phyloP scores from a whole-genome alignment of 2,113 vertebrate species.

The Penelope pileata region DNA sequence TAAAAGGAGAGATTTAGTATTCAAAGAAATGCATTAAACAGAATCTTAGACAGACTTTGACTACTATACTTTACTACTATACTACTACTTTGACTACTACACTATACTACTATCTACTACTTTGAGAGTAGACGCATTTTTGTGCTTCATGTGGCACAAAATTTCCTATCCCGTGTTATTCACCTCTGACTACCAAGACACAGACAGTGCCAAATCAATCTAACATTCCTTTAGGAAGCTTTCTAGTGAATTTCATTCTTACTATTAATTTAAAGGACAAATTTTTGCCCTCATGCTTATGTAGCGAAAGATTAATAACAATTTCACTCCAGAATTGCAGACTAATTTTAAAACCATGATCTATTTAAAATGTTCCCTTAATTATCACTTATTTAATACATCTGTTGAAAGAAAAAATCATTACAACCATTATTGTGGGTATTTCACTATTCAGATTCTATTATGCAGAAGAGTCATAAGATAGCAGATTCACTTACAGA shows the following conservation, averaged over 20 bases:
- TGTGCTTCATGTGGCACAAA: background rate
- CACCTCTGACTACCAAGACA: background rate
- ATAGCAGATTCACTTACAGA: slow-evolving; percentile 10
- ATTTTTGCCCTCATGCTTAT: background rate
- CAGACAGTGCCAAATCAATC: background rate
- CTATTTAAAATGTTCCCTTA: background rate
- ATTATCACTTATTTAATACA: slow-evolving; percentile 10
- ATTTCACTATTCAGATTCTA: background rate
- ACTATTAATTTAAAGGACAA: background rate
- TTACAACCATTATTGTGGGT: background rate
- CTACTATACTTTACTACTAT: too few relatives aligned
- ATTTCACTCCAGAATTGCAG: background rate
- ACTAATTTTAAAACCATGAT: slow-evolving; percentile 36
- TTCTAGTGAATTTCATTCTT: background rate
- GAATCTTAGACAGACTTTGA: background rate
- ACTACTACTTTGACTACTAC: too few relatives aligned
- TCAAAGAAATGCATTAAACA: background rate
- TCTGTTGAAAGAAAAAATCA: slow-evolving; percentile 8
- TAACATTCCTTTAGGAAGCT: background rate
- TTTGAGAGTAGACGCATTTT: too few relatives aligned
- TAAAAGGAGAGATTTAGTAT: background rate
- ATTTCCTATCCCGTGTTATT: background rate
- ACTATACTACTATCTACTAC: too few relatives aligned
- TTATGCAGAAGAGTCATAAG: background rate
- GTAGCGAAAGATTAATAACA: background rate